Evolutionary conservation across 2,888 invertebrate species (phyloP), one percentile per base, ranked within the genome.

Genomic region (Cryptocephalus primarius): DNA sequence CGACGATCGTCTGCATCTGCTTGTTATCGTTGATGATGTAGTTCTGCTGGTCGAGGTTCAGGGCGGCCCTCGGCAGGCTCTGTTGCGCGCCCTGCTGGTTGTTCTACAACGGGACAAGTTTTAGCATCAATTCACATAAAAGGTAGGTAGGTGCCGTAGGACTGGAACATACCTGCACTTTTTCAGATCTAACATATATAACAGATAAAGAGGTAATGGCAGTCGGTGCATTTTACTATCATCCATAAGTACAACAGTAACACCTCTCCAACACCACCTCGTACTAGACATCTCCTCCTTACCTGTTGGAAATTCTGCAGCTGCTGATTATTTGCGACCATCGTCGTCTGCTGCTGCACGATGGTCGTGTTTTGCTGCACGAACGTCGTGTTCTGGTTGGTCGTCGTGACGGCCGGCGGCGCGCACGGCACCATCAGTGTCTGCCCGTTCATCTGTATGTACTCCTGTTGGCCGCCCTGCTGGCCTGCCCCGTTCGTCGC

Each of bases 341-440:
- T 79, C 0, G 85, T 85, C 0, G 85, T 85, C 64, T 86, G 85
- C 58, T 86, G 86, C 60, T 86, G 86, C 2, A 87, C 85, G 58
- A 89, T 88, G 1, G 88, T 88, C 1, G 88, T 87, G 62, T 88
- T 89, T 58, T 88, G 88, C 56, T 88, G 88, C 1, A 88, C 85
- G 60, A 82, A 88, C 0, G 88, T 88, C 0, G 82, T 81, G 56
- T 68, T 76, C 46, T 76, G 78, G 62, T 75, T 78, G 10, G 74
- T 70, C 0, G 77, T 73, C 13, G 75, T 66, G 1, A 77, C 74
- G 58, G 79, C 80, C 40, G 69, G 71, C 1, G 77, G 77, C 0
- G 79, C 77, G 43, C 83, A 73, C 2, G 84, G 84, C 9, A 85
- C 82, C 80, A 85, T 82, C 48, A 85, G 60, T 0, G 83, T 80